phyloP scores from a whole-genome alignment of 2,888 invertebrate species.

The Resseliella maxima region DNA sequence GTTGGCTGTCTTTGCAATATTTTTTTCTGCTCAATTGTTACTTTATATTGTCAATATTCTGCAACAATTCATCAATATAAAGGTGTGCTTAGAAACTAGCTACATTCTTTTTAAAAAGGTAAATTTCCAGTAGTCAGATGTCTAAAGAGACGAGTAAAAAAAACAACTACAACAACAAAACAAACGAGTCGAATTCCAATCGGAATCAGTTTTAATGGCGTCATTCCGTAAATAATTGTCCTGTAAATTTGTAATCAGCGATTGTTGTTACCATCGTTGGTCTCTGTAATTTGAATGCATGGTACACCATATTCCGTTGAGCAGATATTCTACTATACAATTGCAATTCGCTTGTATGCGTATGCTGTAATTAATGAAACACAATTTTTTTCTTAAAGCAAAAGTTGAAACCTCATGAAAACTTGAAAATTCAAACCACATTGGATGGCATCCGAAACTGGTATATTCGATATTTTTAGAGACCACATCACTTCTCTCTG shows the following conservation, averaged over 20 bases:
- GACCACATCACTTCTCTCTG: too few species aligned
- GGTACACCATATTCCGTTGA: too few species aligned
- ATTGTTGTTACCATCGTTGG: background rate
- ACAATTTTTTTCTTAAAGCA: background rate
- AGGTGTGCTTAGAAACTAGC: background rate
- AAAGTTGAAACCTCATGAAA: background rate
- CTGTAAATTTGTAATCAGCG: background rate
- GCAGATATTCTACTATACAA: too few species aligned
- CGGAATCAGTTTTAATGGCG: background rate
- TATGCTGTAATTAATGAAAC: background rate
- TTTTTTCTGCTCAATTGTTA: background rate
- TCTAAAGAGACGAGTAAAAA: background rate
- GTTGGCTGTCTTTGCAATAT: background rate
- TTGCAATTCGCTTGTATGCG: background rate
- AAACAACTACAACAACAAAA: background rate
- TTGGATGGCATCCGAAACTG: background rate
- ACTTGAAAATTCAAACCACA: background rate
- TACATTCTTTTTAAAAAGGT: background rate
- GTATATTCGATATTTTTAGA: slow-evolving; percentile 4
- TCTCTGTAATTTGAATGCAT: background rate
- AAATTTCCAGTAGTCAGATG: background rate
- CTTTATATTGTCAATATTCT: background rate
- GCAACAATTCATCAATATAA: background rate
- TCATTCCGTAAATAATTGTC: slow-evolving; percentile 23
- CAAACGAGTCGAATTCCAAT: slow-evolving; percentile 13